A percentile compares a stretch with the other conserved stretches of the same genome.
Conservation (phyloP, 2,113 vertebrate species). For the Phaethon lepturus region DNA sequence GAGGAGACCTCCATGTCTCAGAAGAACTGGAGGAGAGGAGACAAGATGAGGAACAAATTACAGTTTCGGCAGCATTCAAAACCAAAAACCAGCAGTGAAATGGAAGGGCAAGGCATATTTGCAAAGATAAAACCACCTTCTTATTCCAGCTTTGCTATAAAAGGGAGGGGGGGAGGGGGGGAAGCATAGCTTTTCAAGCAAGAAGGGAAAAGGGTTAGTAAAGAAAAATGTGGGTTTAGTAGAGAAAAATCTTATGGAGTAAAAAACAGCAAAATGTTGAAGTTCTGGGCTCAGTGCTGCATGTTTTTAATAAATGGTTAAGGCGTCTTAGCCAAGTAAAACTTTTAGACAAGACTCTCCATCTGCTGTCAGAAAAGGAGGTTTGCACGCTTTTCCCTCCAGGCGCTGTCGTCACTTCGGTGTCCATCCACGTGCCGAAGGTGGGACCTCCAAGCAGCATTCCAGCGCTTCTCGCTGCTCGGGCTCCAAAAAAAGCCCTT, state of each 20-base stretch:
- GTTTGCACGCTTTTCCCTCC: neutral
- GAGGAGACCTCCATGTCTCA: neutral
- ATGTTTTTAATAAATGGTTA: neutral
- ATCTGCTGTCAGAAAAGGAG: neutral
- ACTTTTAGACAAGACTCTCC: neutral
- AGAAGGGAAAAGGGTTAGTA: neutral
- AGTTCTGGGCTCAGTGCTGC: neutral
- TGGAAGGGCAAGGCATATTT: neutral
- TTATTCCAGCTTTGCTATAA: neutral
- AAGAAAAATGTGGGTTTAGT: neutral
- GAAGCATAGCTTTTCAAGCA: neutral
- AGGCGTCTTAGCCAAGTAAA: neutral
- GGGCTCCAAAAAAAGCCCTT: accelerated
- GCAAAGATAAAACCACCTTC: neutral
- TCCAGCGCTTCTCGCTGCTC: neutral
- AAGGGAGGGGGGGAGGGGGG: no score
- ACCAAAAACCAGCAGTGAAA: neutral
- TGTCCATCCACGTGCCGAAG: accelerated
- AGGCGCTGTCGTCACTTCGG: neutral
- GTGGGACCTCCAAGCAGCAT: neutral
- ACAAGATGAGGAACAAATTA: neutral
- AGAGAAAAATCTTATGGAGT: neutral
- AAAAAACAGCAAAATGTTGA: neutral
- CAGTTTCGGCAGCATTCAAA: neutral
- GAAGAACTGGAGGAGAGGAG: neutral